Conservation (phyloP, 2,888 invertebrate species). For the Polia nebulosa region DNA sequence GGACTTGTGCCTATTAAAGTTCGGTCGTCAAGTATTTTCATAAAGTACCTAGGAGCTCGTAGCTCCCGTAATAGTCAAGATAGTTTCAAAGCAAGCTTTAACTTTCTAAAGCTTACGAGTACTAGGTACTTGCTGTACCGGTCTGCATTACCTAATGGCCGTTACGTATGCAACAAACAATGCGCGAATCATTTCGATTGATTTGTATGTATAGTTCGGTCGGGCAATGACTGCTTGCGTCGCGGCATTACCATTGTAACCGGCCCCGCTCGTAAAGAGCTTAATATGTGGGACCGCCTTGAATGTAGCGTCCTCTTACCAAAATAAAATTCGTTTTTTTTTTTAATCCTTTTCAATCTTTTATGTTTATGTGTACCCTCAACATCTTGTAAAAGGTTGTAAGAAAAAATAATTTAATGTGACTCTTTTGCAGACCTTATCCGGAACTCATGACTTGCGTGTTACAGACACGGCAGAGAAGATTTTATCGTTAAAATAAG, state of each 20-base stretch:
- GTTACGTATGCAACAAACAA: constrained; percentile 25
- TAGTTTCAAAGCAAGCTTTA: not conserved
- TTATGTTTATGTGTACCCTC: not conserved
- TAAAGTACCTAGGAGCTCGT: not conserved
- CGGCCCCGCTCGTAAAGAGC: constrained; percentile 14
- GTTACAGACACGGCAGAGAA: constrained; percentile 1
- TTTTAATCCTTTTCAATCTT: not conserved
- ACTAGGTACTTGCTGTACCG: not conserved
- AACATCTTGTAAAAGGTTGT: not conserved
- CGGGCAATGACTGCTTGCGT: constrained; percentile 73
- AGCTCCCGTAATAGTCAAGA: too few species aligned
- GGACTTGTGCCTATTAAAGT: not conserved
- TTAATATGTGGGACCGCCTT: constrained; percentile 12
- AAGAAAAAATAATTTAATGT: not conserved
- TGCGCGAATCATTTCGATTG: constrained; percentile 19
- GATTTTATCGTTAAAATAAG: constrained; percentile 33
- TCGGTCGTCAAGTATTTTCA: not conserved
- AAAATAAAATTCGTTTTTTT: not conserved
- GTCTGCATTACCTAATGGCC: not conserved
- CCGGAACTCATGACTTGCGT: constrained; percentile 31
- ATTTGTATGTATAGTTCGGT: constrained; percentile 45
- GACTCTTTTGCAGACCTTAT: constrained; percentile 9
- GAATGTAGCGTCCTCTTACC: not conserved
- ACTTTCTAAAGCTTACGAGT: constrained; percentile 20
- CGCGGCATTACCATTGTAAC: constrained; percentile 60